phyloP scores from a whole-genome alignment of 2,113 vertebrate species.

The Zingel zingel region DNA sequence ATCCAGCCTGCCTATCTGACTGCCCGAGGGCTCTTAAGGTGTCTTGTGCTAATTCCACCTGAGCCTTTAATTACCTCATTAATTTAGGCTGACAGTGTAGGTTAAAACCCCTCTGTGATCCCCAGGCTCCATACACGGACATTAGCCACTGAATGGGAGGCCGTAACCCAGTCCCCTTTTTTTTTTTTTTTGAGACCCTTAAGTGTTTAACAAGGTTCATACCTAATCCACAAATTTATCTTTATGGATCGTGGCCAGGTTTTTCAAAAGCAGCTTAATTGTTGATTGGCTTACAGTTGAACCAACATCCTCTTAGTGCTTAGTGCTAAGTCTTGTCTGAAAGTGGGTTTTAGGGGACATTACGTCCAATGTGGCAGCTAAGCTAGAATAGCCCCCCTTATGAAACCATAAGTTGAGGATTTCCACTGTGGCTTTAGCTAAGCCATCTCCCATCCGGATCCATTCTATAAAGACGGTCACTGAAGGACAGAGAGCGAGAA shows the following conservation, averaged over 20 bases:
- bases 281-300: slow-evolving; percentile 56
- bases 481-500: slow-evolving; percentile 54
- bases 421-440: slow-evolving; percentile 63
- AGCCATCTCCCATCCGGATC: slow-evolving; percentile 55
- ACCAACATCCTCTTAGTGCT: slow-evolving; percentile 34
- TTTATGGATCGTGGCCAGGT: slow-evolving; percentile 52
- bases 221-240: slow-evolving; percentile 66
- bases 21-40: slow-evolving; percentile 77
- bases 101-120: slow-evolving; percentile 83
- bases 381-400: slow-evolving; percentile 41
- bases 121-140: slow-evolving; percentile 68
- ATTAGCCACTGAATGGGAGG: slow-evolving; percentile 71
- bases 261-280: slow-evolving; percentile 47
- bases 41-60: slow-evolving; percentile 82
- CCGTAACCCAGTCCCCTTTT: slow-evolving; percentile 58
- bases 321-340: slow-evolving; percentile 19
- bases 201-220: slow-evolving; percentile 77
- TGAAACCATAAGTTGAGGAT: slow-evolving; percentile 64
- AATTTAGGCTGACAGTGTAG: slow-evolving; percentile 84
- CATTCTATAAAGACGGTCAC: slow-evolving; percentile 52
- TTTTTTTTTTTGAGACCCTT: slow-evolving; percentile 63
- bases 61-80: slow-evolving; percentile 85
- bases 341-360: slow-evolving; percentile 40
- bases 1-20: slow-evolving; percentile 52
- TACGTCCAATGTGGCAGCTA: slow-evolving; percentile 15